Conservation (phyloP, 2,113 vertebrate genomes). For the Grus americana region DNA sequence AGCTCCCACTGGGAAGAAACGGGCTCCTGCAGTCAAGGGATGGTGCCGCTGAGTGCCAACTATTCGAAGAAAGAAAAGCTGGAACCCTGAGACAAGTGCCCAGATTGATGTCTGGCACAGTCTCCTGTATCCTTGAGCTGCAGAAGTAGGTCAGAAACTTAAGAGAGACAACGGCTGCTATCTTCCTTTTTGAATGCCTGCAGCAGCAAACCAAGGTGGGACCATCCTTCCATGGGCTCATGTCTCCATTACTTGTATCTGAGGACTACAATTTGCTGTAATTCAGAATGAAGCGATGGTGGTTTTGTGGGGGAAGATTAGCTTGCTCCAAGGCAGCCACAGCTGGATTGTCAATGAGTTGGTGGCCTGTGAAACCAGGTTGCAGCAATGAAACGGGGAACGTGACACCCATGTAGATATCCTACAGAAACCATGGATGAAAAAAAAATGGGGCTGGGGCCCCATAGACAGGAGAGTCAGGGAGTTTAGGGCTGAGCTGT, state of each 20-base stretch:
- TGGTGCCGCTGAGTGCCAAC: not conserved
- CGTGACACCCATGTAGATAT: not conserved
- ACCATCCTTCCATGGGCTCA: not conserved
- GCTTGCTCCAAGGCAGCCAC: not conserved
- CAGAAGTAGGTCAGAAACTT: constrained; percentile 15
- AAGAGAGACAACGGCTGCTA: not conserved
- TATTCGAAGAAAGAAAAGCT: not conserved
- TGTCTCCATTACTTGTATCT: not conserved
- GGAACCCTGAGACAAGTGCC: not conserved
- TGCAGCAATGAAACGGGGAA: not conserved
- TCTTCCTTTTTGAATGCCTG: not conserved
- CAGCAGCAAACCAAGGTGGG: not conserved
- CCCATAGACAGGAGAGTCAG: not conserved
- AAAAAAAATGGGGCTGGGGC: not conserved
- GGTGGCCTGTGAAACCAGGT: not conserved
- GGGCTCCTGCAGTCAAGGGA: not conserved
- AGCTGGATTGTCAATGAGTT: not conserved
- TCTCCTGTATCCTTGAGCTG: not conserved
- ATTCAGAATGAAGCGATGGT: not conserved
- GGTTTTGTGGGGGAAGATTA: not conserved
- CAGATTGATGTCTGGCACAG: constrained; percentile 12
- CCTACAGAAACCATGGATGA: not conserved
- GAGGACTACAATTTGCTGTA: not conserved
- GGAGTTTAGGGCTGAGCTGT: not conserved
- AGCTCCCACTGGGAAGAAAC: not conserved